Evolutionary conservation across 2,888 invertebrate genomes (phyloP).

Genomic region (Yponomeuta malinellus): DNA sequence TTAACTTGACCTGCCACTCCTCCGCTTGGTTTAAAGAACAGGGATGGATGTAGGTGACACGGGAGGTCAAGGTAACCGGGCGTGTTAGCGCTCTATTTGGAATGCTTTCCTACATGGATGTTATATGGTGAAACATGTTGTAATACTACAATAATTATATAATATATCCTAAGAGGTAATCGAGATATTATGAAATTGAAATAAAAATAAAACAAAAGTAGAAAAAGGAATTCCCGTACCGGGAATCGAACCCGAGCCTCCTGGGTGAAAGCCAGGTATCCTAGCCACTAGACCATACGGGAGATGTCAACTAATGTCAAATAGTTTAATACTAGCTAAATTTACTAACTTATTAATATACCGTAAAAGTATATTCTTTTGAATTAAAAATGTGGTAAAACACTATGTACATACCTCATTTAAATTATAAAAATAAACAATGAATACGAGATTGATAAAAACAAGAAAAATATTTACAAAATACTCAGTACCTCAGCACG

Average conservation of each 20-base stretch:
- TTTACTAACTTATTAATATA: too few relatives aligned
- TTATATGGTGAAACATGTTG: background rate
- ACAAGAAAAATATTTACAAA: constrained; percentile 1
- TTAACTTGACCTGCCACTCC: background rate
- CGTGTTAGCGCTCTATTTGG: background rate
- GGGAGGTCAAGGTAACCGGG: background rate
- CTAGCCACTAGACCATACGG: constrained; percentile 81
- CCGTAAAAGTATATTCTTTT: too few relatives aligned
- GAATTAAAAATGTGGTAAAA: background rate
- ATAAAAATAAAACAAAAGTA: constrained; percentile 14
- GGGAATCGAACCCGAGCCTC: constrained; percentile 84
- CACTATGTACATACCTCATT: background rate
- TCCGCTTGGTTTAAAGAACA: background rate
- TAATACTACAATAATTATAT: too few relatives aligned
- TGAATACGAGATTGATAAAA: background rate
- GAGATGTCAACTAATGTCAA: constrained; percentile 29
- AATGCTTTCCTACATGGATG: background rate
- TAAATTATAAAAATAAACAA: too few relatives aligned
- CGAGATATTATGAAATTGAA: background rate
- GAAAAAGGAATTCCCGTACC: constrained; percentile 73
- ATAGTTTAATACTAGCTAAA: background rate
- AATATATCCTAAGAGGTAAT: too few relatives aligned
- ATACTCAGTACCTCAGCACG: background rate
- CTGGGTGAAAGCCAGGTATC: constrained; percentile 83
- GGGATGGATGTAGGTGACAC: background rate